These are phyloP conservation scores for Formicarius rufipectus DNA, from an alignment of 2,113 vertebrate species.

Conservation along the genomic window DNA sequence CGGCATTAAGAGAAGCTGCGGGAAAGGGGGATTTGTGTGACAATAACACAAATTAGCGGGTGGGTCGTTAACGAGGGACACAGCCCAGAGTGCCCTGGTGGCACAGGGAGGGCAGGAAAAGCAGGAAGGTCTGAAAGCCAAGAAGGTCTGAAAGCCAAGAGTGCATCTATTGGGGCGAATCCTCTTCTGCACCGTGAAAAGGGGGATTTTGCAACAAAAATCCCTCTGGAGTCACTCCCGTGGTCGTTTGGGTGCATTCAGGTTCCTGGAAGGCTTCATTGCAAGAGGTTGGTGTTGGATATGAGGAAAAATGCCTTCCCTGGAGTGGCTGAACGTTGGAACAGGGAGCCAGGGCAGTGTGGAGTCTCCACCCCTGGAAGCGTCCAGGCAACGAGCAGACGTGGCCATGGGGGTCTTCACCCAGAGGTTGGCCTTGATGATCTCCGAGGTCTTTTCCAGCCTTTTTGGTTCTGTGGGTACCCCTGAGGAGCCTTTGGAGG, in stretches of 20 bases:
- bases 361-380: not conserved
- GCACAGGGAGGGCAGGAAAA: not conserved
- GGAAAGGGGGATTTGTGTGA: not conserved
- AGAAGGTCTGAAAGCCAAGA: not conserved
- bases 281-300: not conserved
- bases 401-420: accelerated
- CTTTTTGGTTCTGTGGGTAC: not conserved
- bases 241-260: accelerated
- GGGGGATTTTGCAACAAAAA: accelerated
- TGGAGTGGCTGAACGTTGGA: not conserved
- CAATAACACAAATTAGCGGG: not conserved
- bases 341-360: not conserved
- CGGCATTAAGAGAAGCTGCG: not conserved
- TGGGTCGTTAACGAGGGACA: not conserved
- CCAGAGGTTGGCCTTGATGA: accelerated
- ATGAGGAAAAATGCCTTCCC: not conserved
- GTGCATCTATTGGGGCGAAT: not conserved
- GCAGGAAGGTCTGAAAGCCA: not conserved
- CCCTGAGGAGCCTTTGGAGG: not conserved
- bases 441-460: not conserved
- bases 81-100: not conserved
- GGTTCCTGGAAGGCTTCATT: not conserved
- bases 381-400: accelerated
- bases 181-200: not conserved
- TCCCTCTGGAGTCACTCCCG: not conserved